Base-by-base conservation (phyloP, 2,888 invertebrate genomes). In the Macrophya annulata region DNA sequence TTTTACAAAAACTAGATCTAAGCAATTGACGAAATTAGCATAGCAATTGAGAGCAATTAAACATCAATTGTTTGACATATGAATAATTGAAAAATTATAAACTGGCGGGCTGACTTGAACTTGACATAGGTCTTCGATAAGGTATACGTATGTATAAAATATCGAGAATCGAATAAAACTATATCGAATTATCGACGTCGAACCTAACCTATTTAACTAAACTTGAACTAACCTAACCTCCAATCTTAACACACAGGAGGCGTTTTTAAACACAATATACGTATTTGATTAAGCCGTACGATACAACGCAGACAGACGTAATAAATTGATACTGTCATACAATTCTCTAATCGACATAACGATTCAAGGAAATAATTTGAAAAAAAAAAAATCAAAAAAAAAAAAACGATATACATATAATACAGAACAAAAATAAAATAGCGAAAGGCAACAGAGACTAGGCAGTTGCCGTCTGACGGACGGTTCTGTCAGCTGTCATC, bases 401-500 rank as follows among this genome's bases (percentile, higher is more conserved):
- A 45, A n/a, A 45, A 6, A 74, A 0, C 31, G 17, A 68, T 31
- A 25, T 8, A 31, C 5, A 55, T n/a, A 68, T 3, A 31, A 43
- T 17, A n/a, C 5, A 9, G 21, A 40, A 17, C 9, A 10, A 74
- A 45, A 43, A 8, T n/a, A 0, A 43, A 72, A 43, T 3, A 43
- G 17, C 72, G 3, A 4, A 72, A 72, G 21, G n/a, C 72, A 72
- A 72, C 43, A 72, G 43, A 74, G 77, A 77, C 31, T 55, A 55
- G 31, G 9, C 51, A 51, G 51, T 48, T 51, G 55, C 37, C 77
- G 51, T 51, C 37, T 51, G 48, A 51, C 77, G 51, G 55, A 77
- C 51, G 51, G 48, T 77, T 77, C 77, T 77, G 77, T 77, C 77
- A 77, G 77, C 77, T 77, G 77, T 77, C 48, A 77, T 55, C 37